Evolutionary conservation across 2,888 invertebrate genomes (phyloP).

Genomic region (Amiota minor): DNA sequence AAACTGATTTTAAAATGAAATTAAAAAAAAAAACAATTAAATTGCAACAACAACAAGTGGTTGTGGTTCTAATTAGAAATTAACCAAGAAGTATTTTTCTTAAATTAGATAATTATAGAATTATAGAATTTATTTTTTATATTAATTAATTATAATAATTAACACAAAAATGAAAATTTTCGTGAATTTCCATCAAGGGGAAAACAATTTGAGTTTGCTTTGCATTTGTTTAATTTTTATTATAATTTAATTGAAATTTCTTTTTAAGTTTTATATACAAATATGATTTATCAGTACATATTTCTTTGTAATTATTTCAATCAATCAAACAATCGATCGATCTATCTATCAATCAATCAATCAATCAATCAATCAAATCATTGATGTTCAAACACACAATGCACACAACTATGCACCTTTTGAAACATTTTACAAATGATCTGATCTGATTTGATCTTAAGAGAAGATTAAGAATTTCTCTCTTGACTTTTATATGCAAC

Average conservation of each 20-base stretch:
- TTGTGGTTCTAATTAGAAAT: constrained; percentile 71
- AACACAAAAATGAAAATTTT: constrained; percentile 62
- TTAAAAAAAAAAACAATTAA: constrained; percentile 37
- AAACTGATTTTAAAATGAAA: constrained; percentile 27
- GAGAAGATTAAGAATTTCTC: no score
- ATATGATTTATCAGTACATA: constrained; percentile 5
- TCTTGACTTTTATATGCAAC: no score
- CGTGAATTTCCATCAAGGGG: constrained; percentile 59
- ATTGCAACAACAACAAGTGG: constrained; percentile 65
- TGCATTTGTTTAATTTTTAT: constrained; percentile 31
- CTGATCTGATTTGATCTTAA: no score
- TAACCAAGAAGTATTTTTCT: constrained; percentile 20
- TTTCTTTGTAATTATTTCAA: constrained; percentile 19
- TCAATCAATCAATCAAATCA: background rate
- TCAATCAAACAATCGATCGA: background rate
- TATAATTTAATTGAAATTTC: constrained; percentile 24
- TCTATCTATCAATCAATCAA: background rate
- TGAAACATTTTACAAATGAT: no score
- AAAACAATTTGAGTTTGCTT: constrained; percentile 25
- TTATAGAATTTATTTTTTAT: constrained; percentile 8
- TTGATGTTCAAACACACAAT: background rate
- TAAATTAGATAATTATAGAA: constrained; percentile 26
- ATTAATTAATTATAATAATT: constrained; percentile 13
- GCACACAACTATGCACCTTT: no score
- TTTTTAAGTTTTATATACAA: constrained; percentile 3